Percentiles rank a stretch among this genome's conserved stretches.
Conservation (phyloP, 1,140 invertebrate species). For the Oedothorax gibbosus region DNA sequence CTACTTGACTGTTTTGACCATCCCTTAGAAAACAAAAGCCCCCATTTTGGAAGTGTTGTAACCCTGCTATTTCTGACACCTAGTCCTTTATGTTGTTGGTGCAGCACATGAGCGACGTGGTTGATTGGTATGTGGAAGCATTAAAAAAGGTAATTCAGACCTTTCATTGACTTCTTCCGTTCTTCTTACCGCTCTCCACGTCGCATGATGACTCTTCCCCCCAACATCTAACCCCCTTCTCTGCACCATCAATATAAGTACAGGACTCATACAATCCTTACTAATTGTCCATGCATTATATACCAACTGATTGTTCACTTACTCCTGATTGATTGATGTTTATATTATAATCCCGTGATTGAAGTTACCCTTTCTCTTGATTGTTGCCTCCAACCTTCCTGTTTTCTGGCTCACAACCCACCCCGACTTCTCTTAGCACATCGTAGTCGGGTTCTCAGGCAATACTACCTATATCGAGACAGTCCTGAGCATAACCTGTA, state of each 20-base stretch:
- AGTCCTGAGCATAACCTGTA: too few relatives aligned
- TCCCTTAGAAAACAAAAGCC: slow-evolving; percentile 56
- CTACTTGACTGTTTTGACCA: slow-evolving; percentile 61
- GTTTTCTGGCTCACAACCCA: too few relatives aligned
- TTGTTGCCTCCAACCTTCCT: too few relatives aligned
- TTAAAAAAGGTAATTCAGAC: slow-evolving; percentile 63
- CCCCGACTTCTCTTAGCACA: too few relatives aligned
- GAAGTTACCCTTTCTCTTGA: too few relatives aligned
- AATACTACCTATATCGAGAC: too few relatives aligned
- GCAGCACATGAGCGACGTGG: slow-evolving; percentile 65
- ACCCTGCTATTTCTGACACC: slow-evolving; percentile 61
- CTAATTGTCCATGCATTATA: too few relatives aligned
- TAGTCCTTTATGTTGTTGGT: slow-evolving; percentile 63
- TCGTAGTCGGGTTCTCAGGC: too few relatives aligned
- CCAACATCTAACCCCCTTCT: slow-evolving; percentile 7
- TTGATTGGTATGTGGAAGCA: slow-evolving; percentile 65
- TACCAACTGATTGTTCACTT: too few relatives aligned
- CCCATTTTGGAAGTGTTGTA: slow-evolving; percentile 58
- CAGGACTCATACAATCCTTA: neutral
- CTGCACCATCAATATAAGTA: slow-evolving; percentile 58
- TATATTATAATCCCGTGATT: too few relatives aligned
- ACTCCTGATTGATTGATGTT: too few relatives aligned
- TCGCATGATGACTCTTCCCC: slow-evolving; percentile 45
- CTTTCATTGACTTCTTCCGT: slow-evolving; percentile 37
- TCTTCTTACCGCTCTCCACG: slow-evolving; percentile 42